Evolutionary conservation across 2,888 invertebrate species (phyloP).

Genomic region (Drosophila acutilabella): DNA sequence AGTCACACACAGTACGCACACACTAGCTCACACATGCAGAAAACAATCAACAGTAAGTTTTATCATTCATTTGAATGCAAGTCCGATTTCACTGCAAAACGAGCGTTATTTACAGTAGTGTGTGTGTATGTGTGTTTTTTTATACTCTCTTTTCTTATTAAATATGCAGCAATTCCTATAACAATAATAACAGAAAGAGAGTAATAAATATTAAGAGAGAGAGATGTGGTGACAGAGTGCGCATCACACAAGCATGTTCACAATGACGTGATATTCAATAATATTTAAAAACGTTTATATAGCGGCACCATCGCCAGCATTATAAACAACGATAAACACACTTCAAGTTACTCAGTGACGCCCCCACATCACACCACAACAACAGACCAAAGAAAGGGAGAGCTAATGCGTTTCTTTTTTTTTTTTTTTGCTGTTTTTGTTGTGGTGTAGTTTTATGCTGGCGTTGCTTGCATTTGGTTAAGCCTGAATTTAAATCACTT

Average conservation of each 20-base stretch:
- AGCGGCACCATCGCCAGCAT: slow-evolving; percentile 29
- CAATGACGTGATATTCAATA: slow-evolving; percentile 68
- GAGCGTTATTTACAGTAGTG: slow-evolving; percentile 18
- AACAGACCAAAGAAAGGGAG: slow-evolving; percentile 3
- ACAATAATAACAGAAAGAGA: slow-evolving; percentile 25
- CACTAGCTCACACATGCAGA: slow-evolving; percentile 5
- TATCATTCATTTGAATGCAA: slow-evolving; percentile 58
- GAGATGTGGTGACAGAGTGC: slow-evolving; percentile 18
- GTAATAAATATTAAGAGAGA: slow-evolving; percentile 12
- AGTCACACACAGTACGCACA: neutral
- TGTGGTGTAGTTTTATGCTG: slow-evolving; percentile 18
- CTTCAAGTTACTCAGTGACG: slow-evolving; percentile 37
- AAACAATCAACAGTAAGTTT: slow-evolving; percentile 43
- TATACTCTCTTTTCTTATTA: slow-evolving; percentile 40
- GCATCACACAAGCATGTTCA: slow-evolving; percentile 42
- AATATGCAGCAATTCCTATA: slow-evolving; percentile 49
- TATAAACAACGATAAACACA: slow-evolving; percentile 38
- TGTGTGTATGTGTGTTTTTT: slow-evolving; percentile 28
- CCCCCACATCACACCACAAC: slow-evolving; percentile 38
- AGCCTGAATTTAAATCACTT: slow-evolving; percentile 3
- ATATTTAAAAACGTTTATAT: slow-evolving; percentile 54
- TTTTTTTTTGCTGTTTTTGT: slow-evolving; percentile 1
- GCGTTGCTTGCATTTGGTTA: slow-evolving; percentile 5
- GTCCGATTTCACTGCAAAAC: slow-evolving; percentile 64
- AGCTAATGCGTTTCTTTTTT: slow-evolving; percentile 1